Base-by-base conservation (phyloP, 2,113 vertebrate species). In the Microcebus ravelobensis region DNA sequence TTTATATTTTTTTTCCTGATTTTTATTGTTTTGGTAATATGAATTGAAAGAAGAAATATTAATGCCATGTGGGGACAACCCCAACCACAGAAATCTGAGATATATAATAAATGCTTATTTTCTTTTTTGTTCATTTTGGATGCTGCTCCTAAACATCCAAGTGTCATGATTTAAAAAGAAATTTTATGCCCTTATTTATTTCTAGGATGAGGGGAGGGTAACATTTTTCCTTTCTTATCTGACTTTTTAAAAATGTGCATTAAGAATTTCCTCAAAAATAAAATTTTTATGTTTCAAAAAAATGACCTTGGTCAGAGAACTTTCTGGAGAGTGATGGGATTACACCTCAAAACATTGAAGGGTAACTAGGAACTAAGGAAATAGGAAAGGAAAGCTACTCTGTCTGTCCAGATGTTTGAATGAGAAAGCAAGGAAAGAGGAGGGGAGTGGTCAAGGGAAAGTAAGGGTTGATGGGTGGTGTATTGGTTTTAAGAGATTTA, bases 91-190 rank as follows among this genome's bases (percentile, higher is more conserved):
- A 98, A 98, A 96, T 98, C 97, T 93, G 94, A 98, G 98, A 97
- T 97, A 94, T 96, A 70, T 98, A 98, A 97, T 97, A 36, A 98
- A 98, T 97, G 97, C 93, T 97, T 97, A 96, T 98, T 98, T 31
- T 34, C 71, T 95, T 97, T 95, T 96, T 93, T 96, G 96, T 98
- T 98, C 95, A 97, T 97, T 98, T 98, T 98, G 98, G 98, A 98
- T 98, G 98, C 97, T 98, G 98, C 98, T 98, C 98, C 98, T 98
- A 98, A 98, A 98, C 98, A 98, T 99, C 96, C 97, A 98, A 80
- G 97, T 98, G 98, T 98, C 97, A 31, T 94, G 97, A 97, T 97
- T 98, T 97, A 91, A 96, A 96, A 96, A 94, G 94, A 97, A 98
- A 98, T 98, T 95, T 97, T 98, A 97, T 98, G 98, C 98, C 98